Evolutionary conservation across 2,797 vertebrate species (phyloP).

Genomic region (Centropyge bicolor): DNA sequence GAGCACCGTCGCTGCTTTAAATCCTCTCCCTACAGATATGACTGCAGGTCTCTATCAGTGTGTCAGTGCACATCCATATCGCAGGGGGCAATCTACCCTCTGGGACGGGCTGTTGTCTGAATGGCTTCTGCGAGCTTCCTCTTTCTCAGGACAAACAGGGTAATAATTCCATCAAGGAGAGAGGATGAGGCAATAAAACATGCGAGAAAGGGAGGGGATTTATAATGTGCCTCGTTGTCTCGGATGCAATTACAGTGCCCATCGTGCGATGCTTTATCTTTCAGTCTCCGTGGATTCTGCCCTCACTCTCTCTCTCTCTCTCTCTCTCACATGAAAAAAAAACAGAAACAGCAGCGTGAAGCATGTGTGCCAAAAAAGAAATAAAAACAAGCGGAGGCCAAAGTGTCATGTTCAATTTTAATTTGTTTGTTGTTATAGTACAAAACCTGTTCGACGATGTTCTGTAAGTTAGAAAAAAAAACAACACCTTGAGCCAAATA

Average conservation of each 20-base stretch:
- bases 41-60: constrained; percentile 59
- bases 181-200: constrained; percentile 76
- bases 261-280: constrained; percentile 73
- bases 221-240: constrained; percentile 74
- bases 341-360: constrained; percentile 2
- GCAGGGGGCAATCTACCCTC: constrained; percentile 49
- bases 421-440: constrained; percentile 72
- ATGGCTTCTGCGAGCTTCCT: constrained; percentile 63
- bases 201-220: constrained; percentile 52
- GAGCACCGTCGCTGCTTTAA: constrained; percentile 46
- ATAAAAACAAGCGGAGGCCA: constrained; percentile 63
- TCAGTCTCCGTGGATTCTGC: constrained; percentile 59
- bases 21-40: constrained; percentile 50
- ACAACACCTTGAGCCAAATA: constrained; percentile 74
- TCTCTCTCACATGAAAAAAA: background rate
- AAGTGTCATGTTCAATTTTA: constrained; percentile 74
- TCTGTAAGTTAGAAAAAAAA: constrained; percentile 35
- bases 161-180: constrained; percentile 76
- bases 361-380: constrained; percentile 29
- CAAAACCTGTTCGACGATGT: constrained; percentile 63
- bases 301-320: constrained; percentile 16
- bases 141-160: constrained; percentile 73
- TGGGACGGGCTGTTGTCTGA: constrained; percentile 61
- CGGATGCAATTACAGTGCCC: constrained; percentile 78
- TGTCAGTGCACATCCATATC: constrained; percentile 58